Percentiles rank a stretch among this genome's conserved stretches.
phyloP scores from a whole-genome alignment of 2,888 invertebrate species.

The Cremastobaeus sp. region DNA sequence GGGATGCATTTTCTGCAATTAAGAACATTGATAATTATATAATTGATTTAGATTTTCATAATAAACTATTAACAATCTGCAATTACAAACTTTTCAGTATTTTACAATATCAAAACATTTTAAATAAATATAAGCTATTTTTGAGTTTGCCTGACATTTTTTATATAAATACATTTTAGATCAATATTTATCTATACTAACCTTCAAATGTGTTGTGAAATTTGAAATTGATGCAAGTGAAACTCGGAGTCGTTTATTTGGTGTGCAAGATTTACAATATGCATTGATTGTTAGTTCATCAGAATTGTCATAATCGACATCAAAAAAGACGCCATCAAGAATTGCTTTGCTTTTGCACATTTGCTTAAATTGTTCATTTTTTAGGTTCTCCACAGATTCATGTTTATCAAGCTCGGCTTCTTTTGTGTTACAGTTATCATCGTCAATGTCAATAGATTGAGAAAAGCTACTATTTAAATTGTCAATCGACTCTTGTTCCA shows the following conservation, averaged over 20 bases:
- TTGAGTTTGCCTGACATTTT: background rate
- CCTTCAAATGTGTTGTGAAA: background rate
- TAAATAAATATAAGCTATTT: background rate
- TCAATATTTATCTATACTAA: background rate
- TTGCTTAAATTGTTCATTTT: background rate
- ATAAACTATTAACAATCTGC: background rate
- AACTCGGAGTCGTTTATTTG: background rate
- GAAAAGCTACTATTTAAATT: too few species aligned
- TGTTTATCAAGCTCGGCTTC: too few species aligned
- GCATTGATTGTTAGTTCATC: background rate
- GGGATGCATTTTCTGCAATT: background rate
- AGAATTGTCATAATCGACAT: background rate
- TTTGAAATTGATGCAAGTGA: background rate
- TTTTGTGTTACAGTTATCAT: too few species aligned
- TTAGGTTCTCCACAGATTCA: too few species aligned
- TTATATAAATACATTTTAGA: background rate
- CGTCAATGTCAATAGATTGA: too few species aligned
- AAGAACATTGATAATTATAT: background rate
- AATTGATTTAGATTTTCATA: background rate
- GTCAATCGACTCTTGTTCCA: too few species aligned
- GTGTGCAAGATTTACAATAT: background rate
- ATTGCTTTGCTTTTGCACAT: background rate
- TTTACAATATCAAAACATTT: background rate
- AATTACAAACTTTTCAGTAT: too few species aligned
- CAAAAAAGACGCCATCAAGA: background rate